phyloP scores from a whole-genome alignment of 2,113 vertebrate species.

The Lasiurus borealis region DNA sequence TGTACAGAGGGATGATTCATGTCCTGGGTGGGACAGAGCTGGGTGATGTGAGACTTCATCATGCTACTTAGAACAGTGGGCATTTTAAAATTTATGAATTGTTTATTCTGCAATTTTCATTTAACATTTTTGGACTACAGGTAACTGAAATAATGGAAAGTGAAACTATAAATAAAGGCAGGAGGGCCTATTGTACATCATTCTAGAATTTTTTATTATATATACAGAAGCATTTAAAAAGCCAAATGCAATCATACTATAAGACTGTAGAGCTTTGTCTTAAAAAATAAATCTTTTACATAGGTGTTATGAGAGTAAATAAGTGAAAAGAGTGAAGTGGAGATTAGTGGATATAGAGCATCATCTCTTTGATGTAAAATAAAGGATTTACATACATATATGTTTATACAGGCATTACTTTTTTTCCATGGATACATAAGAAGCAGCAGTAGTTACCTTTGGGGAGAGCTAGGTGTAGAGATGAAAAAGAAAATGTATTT shows the following conservation, averaged over 20 bases:
- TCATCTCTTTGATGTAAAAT: neutral
- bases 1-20: neutral
- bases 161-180: neutral
- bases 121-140: neutral
- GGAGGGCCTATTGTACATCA: neutral
- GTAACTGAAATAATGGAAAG: neutral
- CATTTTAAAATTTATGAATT: neutral
- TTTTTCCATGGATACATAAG: neutral
- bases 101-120: neutral
- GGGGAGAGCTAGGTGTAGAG: neutral
- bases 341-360: neutral
- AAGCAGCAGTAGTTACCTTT: neutral
- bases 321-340: neutral
- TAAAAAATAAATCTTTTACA: slow-evolving; percentile 19
- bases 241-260: neutral
- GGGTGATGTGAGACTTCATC: neutral
- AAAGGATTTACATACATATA: neutral
- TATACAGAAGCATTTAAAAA: neutral
- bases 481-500: neutral
- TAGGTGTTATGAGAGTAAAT: neutral
- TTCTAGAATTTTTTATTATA: neutral
- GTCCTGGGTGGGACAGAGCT: neutral
- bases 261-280: neutral
- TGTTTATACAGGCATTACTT: neutral
- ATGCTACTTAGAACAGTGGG: neutral